phyloP scores from a whole-genome alignment of 2,113 vertebrate genomes.

The Entomyzon cyanotis region DNA sequence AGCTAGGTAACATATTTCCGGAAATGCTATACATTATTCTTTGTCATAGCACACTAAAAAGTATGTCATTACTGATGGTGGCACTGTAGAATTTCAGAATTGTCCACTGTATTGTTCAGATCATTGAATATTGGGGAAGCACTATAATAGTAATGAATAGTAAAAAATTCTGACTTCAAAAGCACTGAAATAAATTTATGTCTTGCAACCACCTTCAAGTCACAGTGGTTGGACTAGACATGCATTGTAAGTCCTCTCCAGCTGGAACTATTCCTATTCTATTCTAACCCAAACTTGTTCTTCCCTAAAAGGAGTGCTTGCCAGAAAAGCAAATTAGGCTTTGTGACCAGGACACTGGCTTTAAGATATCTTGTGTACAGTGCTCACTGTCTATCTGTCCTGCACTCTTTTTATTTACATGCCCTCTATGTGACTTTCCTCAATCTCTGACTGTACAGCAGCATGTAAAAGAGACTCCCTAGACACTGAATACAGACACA shows the following conservation, averaged over 20 bases:
- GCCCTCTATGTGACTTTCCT: not conserved
- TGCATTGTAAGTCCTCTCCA: not conserved
- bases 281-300: not conserved
- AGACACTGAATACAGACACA: not conserved
- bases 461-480: not conserved
- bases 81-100: not conserved
- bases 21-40: not conserved
- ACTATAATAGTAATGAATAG: not conserved
- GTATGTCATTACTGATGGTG: not conserved
- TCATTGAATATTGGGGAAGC: not conserved
- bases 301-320: not conserved
- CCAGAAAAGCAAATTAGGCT: not conserved
- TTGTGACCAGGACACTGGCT: not conserved
- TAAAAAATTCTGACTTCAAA: not conserved
- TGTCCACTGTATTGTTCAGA: not conserved
- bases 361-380: not conserved
- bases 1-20: not conserved
- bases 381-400: not conserved
- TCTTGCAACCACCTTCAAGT: not conserved
- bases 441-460: not conserved
- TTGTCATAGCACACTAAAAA: not conserved
- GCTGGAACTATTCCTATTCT: not conserved
- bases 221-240: not conserved
- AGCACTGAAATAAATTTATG: not conserved
- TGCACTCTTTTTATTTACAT: not conserved